These are phyloP conservation scores for Callitettix versicolor DNA, from an alignment of 1,140 invertebrate species.

Conservation along the genomic window DNA sequence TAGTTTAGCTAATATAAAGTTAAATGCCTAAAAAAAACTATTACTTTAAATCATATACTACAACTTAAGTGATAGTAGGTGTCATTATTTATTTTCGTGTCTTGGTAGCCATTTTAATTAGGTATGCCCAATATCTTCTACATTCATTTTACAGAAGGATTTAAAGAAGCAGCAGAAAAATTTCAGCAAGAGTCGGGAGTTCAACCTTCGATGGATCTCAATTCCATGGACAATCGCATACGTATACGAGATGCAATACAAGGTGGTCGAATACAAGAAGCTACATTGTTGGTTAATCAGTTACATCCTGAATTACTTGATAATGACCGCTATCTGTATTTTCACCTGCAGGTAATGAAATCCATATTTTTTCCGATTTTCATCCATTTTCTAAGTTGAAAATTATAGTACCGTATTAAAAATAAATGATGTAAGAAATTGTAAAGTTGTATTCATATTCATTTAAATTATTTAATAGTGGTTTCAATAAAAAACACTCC, in stretches of 20 bases:
- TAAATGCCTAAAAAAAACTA: too few relatives aligned
- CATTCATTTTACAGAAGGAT: conserved; percentile 74
- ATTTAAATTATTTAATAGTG: not conserved
- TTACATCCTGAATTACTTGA: conserved; percentile 90
- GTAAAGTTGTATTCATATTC: too few relatives aligned
- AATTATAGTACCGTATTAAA: too few relatives aligned
- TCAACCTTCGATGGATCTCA: conserved; percentile 73
- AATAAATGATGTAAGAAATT: too few relatives aligned
- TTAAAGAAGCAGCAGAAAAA: conserved; percentile 95
- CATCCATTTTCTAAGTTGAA: not conserved
- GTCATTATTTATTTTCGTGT: too few relatives aligned
- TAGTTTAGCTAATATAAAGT: too few relatives aligned
- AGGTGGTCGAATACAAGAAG: conserved; percentile 83
- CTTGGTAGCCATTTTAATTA: too few relatives aligned
- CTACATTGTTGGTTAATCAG: conserved; percentile 86
- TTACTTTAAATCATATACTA: too few relatives aligned
- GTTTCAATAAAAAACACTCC: too few relatives aligned
- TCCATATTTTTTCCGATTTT: not conserved
- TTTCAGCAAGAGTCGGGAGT: conserved; percentile 91
- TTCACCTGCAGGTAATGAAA: conserved; percentile 72
- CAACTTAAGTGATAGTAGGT: too few relatives aligned
- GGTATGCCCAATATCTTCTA: too few relatives aligned
- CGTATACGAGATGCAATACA: conserved; percentile 91
- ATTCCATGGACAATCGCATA: conserved; percentile 85
- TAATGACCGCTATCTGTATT: conserved; percentile 90